Base-by-base conservation (phyloP, 2,797 vertebrate species). In the Sylvilagus floridanus region DNA sequence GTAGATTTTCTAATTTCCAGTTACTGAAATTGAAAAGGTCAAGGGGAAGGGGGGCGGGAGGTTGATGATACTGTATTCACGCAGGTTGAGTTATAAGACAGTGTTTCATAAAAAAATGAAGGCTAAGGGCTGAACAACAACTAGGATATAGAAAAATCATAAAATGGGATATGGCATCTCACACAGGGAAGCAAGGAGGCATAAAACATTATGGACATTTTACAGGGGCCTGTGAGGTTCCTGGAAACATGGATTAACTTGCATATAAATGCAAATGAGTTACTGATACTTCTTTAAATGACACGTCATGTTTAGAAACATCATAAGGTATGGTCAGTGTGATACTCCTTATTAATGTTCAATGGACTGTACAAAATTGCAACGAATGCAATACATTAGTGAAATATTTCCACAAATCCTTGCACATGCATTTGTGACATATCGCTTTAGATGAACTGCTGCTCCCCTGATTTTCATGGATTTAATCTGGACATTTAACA, bases 11-110 rank as follows among this genome's bases (percentile, higher is more conserved):
- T 4, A 66, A 4, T 84, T 83, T 86, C 60, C 0, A 47, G 4
- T 84, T 91, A 32, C 30, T 77, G 30, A 92, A 95, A 94, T 88
- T 90, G 68, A 82, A 88, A 97, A 97, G 88, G 79, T 92, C 57
- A 92, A 35, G n/a, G 12, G 4, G 35, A 93, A 75, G 68, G 91
- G 14, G 68, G 91, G 14, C 32, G 57, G 35, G 14, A 84, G 35
- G 3, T 37, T 42, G 4, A 66, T 62, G 42, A 54, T 3, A 68
- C 9, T 13, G 4, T 35, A 66, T 71, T 35, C 50, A 84, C 42
- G 52, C n/a, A 91, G n/a, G 37, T 0, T 47, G 37, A 65, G 28
- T 77, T 60, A 63, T 62, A 85, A 75, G 30, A 24, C 87, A 78
- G 9, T 73, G 3, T 66, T 94, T 90, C 22, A 7, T 77, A 89